phyloP scores from a whole-genome alignment of 2,113 vertebrate genomes.

The Trachemys scripta region DNA sequence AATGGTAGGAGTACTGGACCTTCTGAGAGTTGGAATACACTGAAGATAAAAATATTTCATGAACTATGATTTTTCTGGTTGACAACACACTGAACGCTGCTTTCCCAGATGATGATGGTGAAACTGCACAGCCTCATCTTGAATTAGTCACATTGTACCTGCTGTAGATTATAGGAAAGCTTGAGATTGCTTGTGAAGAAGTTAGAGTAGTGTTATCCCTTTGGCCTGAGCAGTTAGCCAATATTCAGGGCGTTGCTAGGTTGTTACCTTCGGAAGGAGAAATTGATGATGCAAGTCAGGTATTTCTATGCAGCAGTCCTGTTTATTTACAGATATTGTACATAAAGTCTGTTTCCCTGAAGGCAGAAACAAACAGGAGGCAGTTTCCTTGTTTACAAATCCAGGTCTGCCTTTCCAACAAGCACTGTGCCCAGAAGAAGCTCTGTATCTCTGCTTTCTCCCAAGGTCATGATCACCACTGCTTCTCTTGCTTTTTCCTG shows the following conservation, averaged over 20 bases:
- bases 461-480: background rate
- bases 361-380: background rate
- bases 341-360: background rate
- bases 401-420: background rate
- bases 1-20: constrained; percentile 32
- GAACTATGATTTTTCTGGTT: constrained; percentile 21
- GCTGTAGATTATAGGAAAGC: background rate
- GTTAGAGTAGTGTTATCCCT: constrained; percentile 10
- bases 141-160: background rate
- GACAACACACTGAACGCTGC: constrained; percentile 5
- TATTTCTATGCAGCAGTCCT: constrained; percentile 4
- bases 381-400: constrained; percentile 6
- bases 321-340: background rate
- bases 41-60: background rate
- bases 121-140: constrained; percentile 29
- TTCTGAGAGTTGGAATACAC: constrained; percentile 41
- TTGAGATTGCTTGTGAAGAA: background rate
- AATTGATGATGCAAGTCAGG: background rate
- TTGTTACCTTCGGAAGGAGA: too few species aligned
- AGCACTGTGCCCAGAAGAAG: background rate
- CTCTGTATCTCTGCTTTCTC: constrained; percentile 10
- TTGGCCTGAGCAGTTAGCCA: too few species aligned
- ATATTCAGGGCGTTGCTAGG: too few species aligned
- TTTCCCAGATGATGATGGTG: background rate
- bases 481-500: background rate